A percentile compares a stretch with the other conserved stretches of the same genome.
These are phyloP conservation scores for Sebastes flavidus DNA, from an alignment of 2,797 vertebrate species.

Conservation along the genomic window DNA sequence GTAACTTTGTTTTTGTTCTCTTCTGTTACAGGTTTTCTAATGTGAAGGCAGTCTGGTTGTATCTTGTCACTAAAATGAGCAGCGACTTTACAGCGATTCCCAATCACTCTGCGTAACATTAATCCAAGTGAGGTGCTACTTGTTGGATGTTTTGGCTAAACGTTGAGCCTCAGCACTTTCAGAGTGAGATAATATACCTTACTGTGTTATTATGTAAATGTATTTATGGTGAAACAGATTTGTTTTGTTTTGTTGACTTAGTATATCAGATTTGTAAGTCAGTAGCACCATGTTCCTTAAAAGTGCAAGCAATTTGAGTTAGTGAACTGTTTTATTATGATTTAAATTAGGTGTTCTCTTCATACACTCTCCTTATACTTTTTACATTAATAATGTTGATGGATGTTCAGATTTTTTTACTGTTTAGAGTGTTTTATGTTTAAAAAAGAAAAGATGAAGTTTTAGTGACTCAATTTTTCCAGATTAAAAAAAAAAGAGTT, in stretches of 20 bases:
- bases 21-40: slow-evolving; percentile 43
- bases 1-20: background rate
- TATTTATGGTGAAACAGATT: background rate
- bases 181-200: background rate
- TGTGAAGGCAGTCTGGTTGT: slow-evolving; percentile 23
- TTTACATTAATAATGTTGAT: background rate
- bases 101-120: background rate
- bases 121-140: background rate
- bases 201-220: background rate
- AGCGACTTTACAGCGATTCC: no score
- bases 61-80: background rate
- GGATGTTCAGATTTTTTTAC: background rate
- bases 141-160: background rate
- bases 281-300: background rate
- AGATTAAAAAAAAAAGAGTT: background rate
- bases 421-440: background rate
- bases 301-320: background rate
- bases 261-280: background rate
- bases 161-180: background rate
- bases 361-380: background rate
- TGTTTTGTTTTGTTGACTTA: background rate
- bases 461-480: background rate
- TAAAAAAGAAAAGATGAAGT: background rate
- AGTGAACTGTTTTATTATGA: background rate
- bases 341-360: background rate